Percentiles rank a stretch among this genome's conserved stretches.
These are phyloP conservation scores for Sebastes oblongus DNA, from an alignment of 2,797 vertebrate genomes.

Conservation along the genomic window DNA sequence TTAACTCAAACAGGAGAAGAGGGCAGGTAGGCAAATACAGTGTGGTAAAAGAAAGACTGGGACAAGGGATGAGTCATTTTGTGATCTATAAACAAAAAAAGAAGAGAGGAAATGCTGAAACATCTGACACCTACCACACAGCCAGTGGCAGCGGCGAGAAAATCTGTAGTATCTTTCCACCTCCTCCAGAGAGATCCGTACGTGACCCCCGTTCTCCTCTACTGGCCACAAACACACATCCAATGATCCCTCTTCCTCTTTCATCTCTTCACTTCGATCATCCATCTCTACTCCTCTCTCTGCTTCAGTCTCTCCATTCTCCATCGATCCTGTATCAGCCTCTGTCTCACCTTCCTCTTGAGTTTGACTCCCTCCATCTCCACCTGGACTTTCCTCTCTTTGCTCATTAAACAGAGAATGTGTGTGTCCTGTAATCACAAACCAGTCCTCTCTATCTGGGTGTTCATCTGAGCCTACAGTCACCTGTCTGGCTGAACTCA, in stretches of 20 bases:
- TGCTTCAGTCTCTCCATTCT: background rate
- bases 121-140: slow-evolving; percentile 76
- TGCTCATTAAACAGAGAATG: background rate
- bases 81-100: background rate
- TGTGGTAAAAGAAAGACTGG: background rate
- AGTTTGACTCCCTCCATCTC: background rate
- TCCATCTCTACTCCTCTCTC: background rate
- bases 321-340: background rate
- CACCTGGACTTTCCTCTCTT: background rate
- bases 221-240: slow-evolving; percentile 61
- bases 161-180: slow-evolving; percentile 81
- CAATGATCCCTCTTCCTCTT: slow-evolving; percentile 9
- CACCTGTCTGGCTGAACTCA: slow-evolving; percentile 4
- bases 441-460: slow-evolving; percentile 17
- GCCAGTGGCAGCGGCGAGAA: slow-evolving; percentile 75
- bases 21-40: background rate
- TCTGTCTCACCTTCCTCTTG: slow-evolving; percentile 14
- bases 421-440: background rate
- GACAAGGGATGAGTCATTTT: background rate
- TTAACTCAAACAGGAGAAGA: background rate
- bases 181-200: slow-evolving; percentile 82
- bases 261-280: background rate
- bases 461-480: background rate
- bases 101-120: background rate
- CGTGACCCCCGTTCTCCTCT: slow-evolving; percentile 49